Evolutionary conservation across 2,797 vertebrate genomes (phyloP), one percentile per base, ranked within the genome.

Genomic region (Aulostomus chinensis): DNA sequence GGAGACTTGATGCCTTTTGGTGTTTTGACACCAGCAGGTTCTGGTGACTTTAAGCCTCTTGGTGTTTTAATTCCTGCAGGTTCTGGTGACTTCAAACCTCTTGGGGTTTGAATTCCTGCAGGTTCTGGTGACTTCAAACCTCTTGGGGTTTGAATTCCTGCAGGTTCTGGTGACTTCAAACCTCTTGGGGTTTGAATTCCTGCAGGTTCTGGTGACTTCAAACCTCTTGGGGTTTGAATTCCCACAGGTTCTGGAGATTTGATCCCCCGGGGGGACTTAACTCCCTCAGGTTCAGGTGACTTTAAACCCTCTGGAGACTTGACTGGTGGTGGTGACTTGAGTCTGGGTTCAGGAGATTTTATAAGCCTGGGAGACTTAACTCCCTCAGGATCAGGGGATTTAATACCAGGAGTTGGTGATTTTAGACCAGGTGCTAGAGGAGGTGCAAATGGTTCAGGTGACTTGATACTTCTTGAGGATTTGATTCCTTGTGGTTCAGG

Each of bases 1-100:
- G 83, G 85, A 3, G 87, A 86, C 45, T 89, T 84, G 17, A 85
- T 42, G 1, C 84, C 81, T 59, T 29, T 88, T 5, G 91, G 90
- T 54, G 93, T 88, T 35, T 89, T 92, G 62, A 94, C 78, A 73
- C 67, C 89, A 14, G 48, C 20, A 56, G 94, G 93, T 83, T 96
- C 94, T 1, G 86, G 85, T 1, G 86, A 88, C 45, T 87, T 84
- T 6, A 86, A 1, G 2, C 77, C 78, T 48, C 4, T 58, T 9
- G 61, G 83, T 34, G 82, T 39, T 52, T 80, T 87, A 9, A 81
- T 54, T 55, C 79, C 81, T 3, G 66, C n/a, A 14, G 93, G 93
- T 74, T 96, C 94, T 2, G 88, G 88, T 17, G 86, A 87, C 39
- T 81, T 89, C 4, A 87, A 7, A 20, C 83, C 74, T 2, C 81